phyloP scores from a whole-genome alignment of 2,797 vertebrate species.

The Pangasius larnaudii region DNA sequence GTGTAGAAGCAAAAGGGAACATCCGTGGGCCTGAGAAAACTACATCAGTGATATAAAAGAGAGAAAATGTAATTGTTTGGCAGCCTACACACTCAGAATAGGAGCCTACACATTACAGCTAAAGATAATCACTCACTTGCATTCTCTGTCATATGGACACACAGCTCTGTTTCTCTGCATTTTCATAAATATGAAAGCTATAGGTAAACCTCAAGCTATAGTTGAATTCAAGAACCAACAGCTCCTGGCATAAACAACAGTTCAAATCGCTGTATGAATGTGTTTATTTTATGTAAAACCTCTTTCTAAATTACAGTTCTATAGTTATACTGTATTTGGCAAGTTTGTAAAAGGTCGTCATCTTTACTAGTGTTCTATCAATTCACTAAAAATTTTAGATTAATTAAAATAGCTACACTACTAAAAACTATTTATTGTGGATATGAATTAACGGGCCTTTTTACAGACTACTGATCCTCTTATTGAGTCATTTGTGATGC shows the following conservation, averaged over 20 bases:
- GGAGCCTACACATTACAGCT: conserved; percentile 34
- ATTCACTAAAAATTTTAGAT: background rate
- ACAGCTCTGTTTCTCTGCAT: conserved; percentile 13
- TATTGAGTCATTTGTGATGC: background rate
- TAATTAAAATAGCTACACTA: background rate
- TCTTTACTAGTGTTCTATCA: background rate
- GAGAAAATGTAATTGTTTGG: background rate
- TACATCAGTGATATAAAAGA: conserved; percentile 5
- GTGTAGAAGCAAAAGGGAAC: background rate
- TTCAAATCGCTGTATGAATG: background rate
- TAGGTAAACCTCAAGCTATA: background rate
- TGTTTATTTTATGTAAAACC: background rate
- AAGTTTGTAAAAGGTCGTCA: background rate
- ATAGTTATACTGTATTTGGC: background rate
- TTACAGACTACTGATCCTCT: no score
- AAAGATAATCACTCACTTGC: conserved; percentile 18
- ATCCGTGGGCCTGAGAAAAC: background rate
- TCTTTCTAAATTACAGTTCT: background rate
- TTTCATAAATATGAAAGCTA: background rate
- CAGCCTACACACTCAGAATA: conserved; percentile 16
- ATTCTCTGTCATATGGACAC: background rate
- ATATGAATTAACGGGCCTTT: background rate
- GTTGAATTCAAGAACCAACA: background rate
- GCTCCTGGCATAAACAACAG: background rate
- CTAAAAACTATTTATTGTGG: background rate